phyloP scores from a whole-genome alignment of 2,888 invertebrate species.

The Drosophila sordidapex region DNA sequence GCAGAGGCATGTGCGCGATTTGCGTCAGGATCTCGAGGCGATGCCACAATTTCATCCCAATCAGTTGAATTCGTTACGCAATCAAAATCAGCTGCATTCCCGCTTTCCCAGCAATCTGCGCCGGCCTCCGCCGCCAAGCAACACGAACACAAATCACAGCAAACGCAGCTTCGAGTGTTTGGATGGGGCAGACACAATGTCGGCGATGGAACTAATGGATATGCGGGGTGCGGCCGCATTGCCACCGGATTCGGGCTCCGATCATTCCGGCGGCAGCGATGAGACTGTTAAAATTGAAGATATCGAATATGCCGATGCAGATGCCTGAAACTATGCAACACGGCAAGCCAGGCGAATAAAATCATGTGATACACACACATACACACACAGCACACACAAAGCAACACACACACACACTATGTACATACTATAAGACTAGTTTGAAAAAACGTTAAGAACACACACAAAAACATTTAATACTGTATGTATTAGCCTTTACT shows the following conservation, averaged over 20 bases:
- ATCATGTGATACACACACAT: slow-evolving; percentile 11
- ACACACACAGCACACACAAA: background rate
- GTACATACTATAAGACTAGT: background rate
- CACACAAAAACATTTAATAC: background rate
- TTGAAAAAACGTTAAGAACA: background rate
- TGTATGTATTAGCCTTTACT: background rate
- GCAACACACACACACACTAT: background rate
- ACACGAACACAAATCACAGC: slow-evolving; percentile 20
- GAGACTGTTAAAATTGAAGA: slow-evolving; percentile 85
- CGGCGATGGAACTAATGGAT: slow-evolving; percentile 74
- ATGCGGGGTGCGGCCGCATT: slow-evolving; percentile 61
- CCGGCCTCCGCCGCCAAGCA: background rate
- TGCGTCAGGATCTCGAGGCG: slow-evolving; percentile 80
- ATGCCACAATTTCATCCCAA: slow-evolving; percentile 77
- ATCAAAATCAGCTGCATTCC: slow-evolving; percentile 66
- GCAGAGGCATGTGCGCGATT: slow-evolving; percentile 75
- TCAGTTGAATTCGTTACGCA: slow-evolving; percentile 55
- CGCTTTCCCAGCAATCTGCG: slow-evolving; percentile 36
- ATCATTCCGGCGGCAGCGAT: slow-evolving; percentile 85
- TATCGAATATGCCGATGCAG: slow-evolving; percentile 84
- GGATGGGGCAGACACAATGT: slow-evolving; percentile 66
- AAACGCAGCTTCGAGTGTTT: slow-evolving; percentile 48
- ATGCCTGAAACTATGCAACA: slow-evolving; percentile 74
- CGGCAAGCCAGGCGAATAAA: background rate
- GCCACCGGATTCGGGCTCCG: slow-evolving; percentile 79